Base-by-base conservation (phyloP, 37 sponge, comb jelly and placozoan species). In the Cliona cf. orientalis region DNA sequence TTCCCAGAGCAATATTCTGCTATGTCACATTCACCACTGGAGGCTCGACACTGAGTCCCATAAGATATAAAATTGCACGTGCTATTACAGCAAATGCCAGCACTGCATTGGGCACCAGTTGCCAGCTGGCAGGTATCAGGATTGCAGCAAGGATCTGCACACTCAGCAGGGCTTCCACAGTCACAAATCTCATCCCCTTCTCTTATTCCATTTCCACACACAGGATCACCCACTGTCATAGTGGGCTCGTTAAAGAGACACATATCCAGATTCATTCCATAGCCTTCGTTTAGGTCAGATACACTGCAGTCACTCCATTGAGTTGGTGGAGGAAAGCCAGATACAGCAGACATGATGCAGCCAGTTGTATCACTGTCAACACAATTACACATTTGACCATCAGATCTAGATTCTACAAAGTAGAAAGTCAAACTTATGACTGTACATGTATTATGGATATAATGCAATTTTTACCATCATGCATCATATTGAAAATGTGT, bases 131-230 rank as follows among this genome's bases (percentile, higher is more conserved):
- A 94, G 22, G 84, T 90, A 32, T 60, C 69, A 11, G 91, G 77
- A 87, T 94, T 90, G 65, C 94, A 94, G 72, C 94, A 90, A 17
- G 75, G 76, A 45, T 94, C 84, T 31, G 60, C 70, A 42, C 94
- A 94, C 65, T 76, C 80, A 74, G 63, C 53, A n/a, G 58, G 11
- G 42, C 74, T 39, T 19, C 91, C 94, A 83, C 94, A 90, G 74
- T 94, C 94, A 38, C 94, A 90, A 1, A 21, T 66, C 58, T 90
- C 91, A 31, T 79, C 79, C n/a, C 79, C 72, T 23, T 94, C 94
- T 21, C 75, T 55, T 1, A 94, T 86, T 0, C 94, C 94, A 80
- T 94, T 94, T 1, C 94, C 94, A 80, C 94, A 94, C 33, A 49
- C 45, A 17, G 86, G 75, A 67, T 60, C 62, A 3, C 82, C 87